A percentile compares a stretch with the other conserved stretches of the same genome.
phyloP scores from a whole-genome alignment of 2,113 vertebrate genomes.

The Brachypteracias leptosomus region DNA sequence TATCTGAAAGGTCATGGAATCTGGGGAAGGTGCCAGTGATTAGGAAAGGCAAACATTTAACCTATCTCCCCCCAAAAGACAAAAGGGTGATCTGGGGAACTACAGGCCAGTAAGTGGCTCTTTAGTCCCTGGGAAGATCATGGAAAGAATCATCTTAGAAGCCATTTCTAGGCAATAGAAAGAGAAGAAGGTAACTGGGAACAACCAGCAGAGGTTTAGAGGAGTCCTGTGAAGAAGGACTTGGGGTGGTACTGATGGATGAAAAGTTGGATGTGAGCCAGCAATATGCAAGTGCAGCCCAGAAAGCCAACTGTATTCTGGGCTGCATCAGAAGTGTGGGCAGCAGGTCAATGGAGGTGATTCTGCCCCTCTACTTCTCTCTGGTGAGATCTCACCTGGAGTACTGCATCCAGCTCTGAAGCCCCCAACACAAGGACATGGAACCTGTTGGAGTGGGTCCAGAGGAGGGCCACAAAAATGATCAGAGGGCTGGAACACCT shows the following conservation, averaged over 20 bases:
- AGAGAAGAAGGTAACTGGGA: not conserved
- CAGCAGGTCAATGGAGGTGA: no score
- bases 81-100: not conserved
- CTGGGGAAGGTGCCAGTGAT: not conserved
- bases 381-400: no score
- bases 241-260: not conserved
- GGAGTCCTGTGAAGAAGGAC: not conserved
- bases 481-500: not conserved
- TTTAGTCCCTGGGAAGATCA: not conserved
- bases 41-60: not conserved
- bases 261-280: not conserved
- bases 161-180: not conserved
- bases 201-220: not conserved
- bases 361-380: no score
- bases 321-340: no score
- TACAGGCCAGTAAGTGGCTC: not conserved
- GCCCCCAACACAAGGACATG: no score
- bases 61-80: fast-evolving
- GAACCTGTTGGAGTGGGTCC: not conserved
- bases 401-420: no score
- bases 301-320: fast-evolving
- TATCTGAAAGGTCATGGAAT: not conserved
- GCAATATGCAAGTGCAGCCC: fast-evolving
- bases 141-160: not conserved
- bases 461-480: not conserved